Evolutionary conservation across 1,140 invertebrate genomes (phyloP), one percentile per base, ranked within the genome.

Genomic region (Leptoteleia sp.): DNA sequence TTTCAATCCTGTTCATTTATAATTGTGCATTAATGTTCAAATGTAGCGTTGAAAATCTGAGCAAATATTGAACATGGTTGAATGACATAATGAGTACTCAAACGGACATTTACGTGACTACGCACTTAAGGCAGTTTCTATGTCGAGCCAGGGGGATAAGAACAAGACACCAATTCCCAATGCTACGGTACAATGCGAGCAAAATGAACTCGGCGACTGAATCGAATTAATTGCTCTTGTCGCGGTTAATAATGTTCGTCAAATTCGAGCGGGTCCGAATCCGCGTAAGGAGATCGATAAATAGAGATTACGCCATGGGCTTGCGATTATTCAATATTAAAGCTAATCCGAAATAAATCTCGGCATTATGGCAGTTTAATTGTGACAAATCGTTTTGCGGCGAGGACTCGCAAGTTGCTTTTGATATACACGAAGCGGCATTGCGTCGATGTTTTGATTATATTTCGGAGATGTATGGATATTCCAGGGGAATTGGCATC

Each of bases 161-260:
- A 75, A 57, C 52, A 37, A 47, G 48, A 64, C 50, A 25, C 31
- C 33, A 65, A 75, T 75, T 59, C 43, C 38, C 61, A 1, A 8
- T 27, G 40, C 29, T 12, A 6, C 12, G 50, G 52, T 61, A 57
- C 42, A 40, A 52, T 48, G 43, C 35, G 11, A 42, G 47, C 54
- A 52, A 50, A 61, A 71, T 35, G 67, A 61, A 43, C 37, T 19
- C 17, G 9, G 3, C 22, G 40, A 57, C 12, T 40, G 52, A 59
- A 65, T 47, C 45, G 52, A 40, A 75, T 75, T 75, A 65, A 75
- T 67, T 64, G 47, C 38, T 31, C 37, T 50, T 55, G 68, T 55
- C 40, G 22, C 31, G 47, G 68, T 62, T 68, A 48, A 68, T 68
- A 48, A 47, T 22, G 16, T 35, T 47, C 22, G 31, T 57, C 31